A percentile compares a stretch with the other conserved stretches of the same genome.
Evolutionary conservation across 1,140 invertebrate genomes (phyloP).

Genomic region (Procambarus clarkii): DNA sequence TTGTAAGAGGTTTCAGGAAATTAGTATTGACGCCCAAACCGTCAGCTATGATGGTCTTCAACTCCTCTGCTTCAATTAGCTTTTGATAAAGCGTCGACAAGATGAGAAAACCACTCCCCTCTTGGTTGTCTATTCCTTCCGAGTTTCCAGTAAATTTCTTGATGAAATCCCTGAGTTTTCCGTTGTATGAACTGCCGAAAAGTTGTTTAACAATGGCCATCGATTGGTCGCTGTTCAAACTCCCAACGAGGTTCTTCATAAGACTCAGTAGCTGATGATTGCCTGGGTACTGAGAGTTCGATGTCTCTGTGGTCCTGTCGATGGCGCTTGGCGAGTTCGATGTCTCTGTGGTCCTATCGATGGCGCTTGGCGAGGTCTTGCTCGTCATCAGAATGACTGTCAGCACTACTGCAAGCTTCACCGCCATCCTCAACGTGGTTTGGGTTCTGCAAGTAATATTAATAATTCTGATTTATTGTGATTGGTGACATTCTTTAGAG

Average conservation of each 20-base stretch:
- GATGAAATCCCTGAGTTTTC: too few species aligned
- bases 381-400: neutral
- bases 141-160: too few species aligned
- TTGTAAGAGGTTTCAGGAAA: slow-evolving; percentile 23
- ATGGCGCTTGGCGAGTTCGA: too few species aligned
- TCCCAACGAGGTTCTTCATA: neutral
- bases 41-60: neutral
- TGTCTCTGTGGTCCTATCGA: neutral
- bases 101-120: neutral
- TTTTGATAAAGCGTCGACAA: neutral
- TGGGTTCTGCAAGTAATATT: neutral
- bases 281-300: too few species aligned
- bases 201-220: neutral
- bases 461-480: too few species aligned
- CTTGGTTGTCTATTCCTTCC: too few species aligned
- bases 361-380: neutral
- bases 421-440: neutral
- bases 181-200: neutral
- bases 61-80: neutral
- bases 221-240: neutral
- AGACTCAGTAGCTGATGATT: neutral
- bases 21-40: slow-evolving; percentile 1
- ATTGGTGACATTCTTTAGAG: too few species aligned
- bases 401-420: neutral
- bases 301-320: too few species aligned